These are phyloP conservation scores for Pterostichus madidus DNA, from an alignment of 2,888 invertebrate species.

Conservation along the genomic window DNA sequence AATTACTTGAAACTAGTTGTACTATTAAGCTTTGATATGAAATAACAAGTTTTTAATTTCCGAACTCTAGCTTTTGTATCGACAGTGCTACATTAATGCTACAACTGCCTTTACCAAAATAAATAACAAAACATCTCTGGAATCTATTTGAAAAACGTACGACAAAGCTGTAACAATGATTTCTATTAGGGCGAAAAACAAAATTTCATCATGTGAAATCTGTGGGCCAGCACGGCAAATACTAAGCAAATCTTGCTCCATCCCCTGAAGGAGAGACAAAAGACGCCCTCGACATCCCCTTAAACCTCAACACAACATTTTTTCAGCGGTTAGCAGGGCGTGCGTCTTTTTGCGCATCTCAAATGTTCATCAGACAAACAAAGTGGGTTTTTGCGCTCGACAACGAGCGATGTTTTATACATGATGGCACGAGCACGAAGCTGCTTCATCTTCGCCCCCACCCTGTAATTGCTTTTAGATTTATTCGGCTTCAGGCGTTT, in stretches of 20 bases:
- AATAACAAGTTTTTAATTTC: no score
- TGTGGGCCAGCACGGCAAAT: background rate
- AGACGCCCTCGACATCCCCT: conserved; percentile 48
- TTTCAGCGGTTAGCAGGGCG: conserved; percentile 40
- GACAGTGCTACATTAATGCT: no score
- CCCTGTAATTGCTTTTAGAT: conserved; percentile 54
- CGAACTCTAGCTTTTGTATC: no score
- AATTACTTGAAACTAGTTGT: no score
- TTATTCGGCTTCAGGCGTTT: conserved; percentile 41
- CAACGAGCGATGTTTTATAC: conserved; percentile 57
- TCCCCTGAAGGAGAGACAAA: conserved; percentile 17
- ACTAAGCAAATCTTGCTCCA: conserved; percentile 18
- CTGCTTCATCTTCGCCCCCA: conserved; percentile 22
- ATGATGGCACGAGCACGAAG: conserved; percentile 47
- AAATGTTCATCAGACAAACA: conserved; percentile 65
- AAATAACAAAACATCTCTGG: no score
- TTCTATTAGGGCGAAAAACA: background rate
- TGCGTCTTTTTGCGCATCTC: conserved; percentile 60
- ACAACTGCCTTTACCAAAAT: no score
- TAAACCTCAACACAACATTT: conserved; percentile 46
- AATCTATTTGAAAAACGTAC: no score
- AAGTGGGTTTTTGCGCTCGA: conserved; percentile 61
- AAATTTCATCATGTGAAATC: conserved; percentile 6
- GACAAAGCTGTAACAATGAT: background rate
- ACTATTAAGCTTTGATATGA: no score